A percentile compares a stretch with the other conserved stretches of the same genome.
Conservation (phyloP, 2,888 invertebrate species). For the Gibbula magus region DNA sequence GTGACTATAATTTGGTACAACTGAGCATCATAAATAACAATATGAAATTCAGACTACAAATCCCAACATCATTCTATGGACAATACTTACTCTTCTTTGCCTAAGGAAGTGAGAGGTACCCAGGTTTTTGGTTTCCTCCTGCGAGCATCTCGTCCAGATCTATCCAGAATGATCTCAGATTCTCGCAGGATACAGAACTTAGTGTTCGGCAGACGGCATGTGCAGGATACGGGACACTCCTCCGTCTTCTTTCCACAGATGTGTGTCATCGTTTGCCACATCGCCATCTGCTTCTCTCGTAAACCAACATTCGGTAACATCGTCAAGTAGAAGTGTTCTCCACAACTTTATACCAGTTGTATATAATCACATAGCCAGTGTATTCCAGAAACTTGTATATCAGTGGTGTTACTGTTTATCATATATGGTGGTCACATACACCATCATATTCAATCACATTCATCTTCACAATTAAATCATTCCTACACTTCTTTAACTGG, state of each 20-base stretch:
- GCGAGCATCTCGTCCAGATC: background rate
- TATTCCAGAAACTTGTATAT: no score
- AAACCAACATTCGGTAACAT: conserved; percentile 18
- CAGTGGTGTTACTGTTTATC: no score
- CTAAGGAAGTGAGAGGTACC: conserved; percentile 46
- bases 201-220: conserved; percentile 18
- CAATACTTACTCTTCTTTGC: conserved; percentile 49
- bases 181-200: conserved; percentile 21
- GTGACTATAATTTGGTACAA: no score
- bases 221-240: conserved; percentile 6
- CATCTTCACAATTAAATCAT: no score
- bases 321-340: no score
- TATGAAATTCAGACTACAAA: background rate
- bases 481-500: no score
- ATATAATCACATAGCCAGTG: no score
- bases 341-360: no score
- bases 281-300: conserved; percentile 2
- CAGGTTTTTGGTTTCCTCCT: conserved; percentile 34
- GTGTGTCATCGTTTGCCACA: conserved; percentile 1
- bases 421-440: no score
- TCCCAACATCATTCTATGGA: background rate
- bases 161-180: background rate
- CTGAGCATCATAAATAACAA: no score
- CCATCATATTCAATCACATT: no score
- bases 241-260: conserved; percentile 9